Conservation (phyloP, 1,140 invertebrate species). For the Arion vulgaris region DNA sequence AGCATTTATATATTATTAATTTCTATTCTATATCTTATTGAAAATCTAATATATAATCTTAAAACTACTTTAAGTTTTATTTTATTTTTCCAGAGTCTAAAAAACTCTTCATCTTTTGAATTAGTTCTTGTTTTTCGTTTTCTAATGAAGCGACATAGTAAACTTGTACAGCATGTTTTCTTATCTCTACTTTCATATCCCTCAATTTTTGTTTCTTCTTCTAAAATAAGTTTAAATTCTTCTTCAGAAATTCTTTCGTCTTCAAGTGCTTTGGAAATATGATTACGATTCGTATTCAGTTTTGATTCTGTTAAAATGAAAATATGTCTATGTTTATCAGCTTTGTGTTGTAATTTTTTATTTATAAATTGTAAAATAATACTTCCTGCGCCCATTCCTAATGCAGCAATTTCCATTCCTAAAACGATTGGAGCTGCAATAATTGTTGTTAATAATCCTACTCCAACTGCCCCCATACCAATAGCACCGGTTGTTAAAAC, state of each 20-base stretch:
- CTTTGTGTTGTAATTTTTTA: constrained; percentile 9
- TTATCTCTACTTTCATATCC: constrained; percentile 5
- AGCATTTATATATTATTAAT: too few relatives aligned
- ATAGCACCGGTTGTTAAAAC: background rate
- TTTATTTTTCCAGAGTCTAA: background rate
- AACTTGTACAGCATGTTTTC: background rate
- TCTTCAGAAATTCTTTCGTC: constrained; percentile 1
- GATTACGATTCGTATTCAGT: background rate
- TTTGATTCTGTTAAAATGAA: constrained; percentile 3
- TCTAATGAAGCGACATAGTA: background rate
- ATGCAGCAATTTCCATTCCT: background rate
- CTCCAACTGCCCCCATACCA: background rate
- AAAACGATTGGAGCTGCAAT: background rate
- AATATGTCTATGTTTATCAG: constrained; percentile 4
- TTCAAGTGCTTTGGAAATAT: constrained; percentile 14
- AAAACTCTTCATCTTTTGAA: background rate
- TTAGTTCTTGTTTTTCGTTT: background rate
- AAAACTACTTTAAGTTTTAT: too few relatives aligned
- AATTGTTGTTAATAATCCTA: background rate
- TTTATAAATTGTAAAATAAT: background rate
- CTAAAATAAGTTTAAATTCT: constrained; percentile 17
- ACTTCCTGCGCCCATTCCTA: background rate
- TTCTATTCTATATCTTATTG: too few relatives aligned
- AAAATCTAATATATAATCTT: too few relatives aligned
- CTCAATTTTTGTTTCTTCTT: background rate